These are phyloP conservation scores for Pluvianellus socialis DNA, from an alignment of 2,113 vertebrate genomes.

Conservation along the genomic window DNA sequence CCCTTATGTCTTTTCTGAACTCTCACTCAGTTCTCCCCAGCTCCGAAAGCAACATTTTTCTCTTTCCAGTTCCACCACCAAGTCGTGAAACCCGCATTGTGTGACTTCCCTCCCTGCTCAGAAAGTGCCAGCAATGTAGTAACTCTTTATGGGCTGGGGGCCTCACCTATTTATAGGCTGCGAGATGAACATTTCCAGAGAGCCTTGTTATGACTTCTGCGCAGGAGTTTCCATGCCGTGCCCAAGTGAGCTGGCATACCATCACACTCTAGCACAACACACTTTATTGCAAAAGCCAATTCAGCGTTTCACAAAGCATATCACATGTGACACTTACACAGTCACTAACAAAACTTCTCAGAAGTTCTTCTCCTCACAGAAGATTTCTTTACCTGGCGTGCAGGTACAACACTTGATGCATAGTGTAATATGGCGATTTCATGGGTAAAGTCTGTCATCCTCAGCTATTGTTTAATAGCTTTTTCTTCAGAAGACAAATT, in stretches of 20 bases:
- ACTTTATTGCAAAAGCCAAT: neutral
- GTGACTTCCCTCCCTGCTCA: neutral
- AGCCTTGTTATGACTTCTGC: neutral
- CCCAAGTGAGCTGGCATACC: neutral
- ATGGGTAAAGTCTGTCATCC: neutral
- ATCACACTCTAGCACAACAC: neutral
- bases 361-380: neutral
- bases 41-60: neutral
- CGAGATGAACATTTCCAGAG: slow-evolving; percentile 10
- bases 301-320: neutral
- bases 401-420: neutral
- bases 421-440: neutral
- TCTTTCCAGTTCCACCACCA: neutral
- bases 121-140: neutral
- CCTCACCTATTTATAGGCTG: slow-evolving; percentile 47
- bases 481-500: neutral
- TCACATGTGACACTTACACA: neutral
- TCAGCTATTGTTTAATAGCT: neutral
- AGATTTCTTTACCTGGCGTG: neutral
- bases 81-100: neutral
- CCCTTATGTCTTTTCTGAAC: neutral
- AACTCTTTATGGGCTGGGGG: neutral
- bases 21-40: neutral
- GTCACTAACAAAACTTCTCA: neutral
- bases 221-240: slow-evolving; percentile 16